Base-by-base conservation (phyloP, 2,888 invertebrate species). In the Eueremaeus valkanovi region DNA sequence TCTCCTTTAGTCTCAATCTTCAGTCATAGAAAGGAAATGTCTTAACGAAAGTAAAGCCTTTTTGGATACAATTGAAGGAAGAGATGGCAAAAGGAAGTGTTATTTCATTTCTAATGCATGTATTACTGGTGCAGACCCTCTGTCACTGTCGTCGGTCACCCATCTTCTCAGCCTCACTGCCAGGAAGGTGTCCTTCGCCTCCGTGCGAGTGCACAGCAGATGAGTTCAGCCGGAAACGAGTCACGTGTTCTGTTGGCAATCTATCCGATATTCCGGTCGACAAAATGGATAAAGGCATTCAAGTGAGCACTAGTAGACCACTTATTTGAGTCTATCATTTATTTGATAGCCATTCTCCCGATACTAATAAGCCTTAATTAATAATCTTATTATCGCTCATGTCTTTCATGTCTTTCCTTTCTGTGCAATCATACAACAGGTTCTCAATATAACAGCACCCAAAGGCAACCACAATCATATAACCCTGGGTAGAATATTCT, bases 401-500 rank as follows among this genome's bases (percentile, higher is more conserved):
- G n/a, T n/a, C n/a, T n/a, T n/a, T n/a, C n/a, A n/a, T n/a, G n/a
- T n/a, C n/a, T 21, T n/a, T 33, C 31, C 11, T 33, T 63, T 33
- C 36, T 21, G 11, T 68, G 5, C 18, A 36, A 21, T 13, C 16
- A 27, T 36, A 8, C 11, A 11, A 36, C 49, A 75, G 75, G 85
- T 90, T 5, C 85, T 92, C 75, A 85, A 88, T 78, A 89, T 92
- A 79, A 85, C 88, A 6, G 89, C 90, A 0, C 90, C 90, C 0
- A 84, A 86, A 51, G 83, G 83, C 63, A 81, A 81, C 77, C 85
- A 86, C 31, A 82, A 82, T 75, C 61, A 80, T 24, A 36, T 92
- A 72, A 89, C 89, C 31, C 89, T 92, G 80, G 90, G 90, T 27
- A 89, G 90, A 9, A 88, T 89, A 51, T 88, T 90, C 81, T 86